Conservation (phyloP, 2,888 invertebrate genomes). For the Adelognathus sp. region DNA sequence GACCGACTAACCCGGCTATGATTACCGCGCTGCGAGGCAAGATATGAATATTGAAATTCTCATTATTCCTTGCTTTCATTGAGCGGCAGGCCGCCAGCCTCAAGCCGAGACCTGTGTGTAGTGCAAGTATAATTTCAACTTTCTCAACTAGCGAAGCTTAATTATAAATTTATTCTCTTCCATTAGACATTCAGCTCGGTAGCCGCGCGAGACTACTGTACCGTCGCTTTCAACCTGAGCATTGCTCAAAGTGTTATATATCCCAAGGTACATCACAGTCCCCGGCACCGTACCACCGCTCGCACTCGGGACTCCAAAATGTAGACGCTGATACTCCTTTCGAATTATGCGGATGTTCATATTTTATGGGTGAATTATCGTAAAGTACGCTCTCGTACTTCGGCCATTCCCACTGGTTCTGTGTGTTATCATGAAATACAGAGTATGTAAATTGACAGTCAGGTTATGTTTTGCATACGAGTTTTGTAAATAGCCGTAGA, state of each 20-base stretch:
- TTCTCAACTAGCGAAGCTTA: constrained; percentile 74
- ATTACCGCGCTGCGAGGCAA: constrained; percentile 61
- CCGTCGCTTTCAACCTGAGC: constrained; percentile 39
- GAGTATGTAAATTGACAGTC: too few relatives aligned
- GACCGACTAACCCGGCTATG: constrained; percentile 43
- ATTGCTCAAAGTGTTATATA: constrained; percentile 26
- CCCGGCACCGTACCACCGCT: not conserved
- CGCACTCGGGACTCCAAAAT: not conserved
- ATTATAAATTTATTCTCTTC: constrained; percentile 74
- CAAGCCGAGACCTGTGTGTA: constrained; percentile 58
- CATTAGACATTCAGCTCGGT: constrained; percentile 69
- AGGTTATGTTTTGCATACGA: too few relatives aligned
- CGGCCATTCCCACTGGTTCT: not conserved
- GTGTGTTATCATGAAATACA: not conserved
- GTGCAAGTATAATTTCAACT: constrained; percentile 77
- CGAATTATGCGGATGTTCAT: not conserved
- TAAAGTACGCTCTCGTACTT: not conserved
- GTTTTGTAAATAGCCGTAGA: too few relatives aligned
- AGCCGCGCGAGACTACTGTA: constrained; percentile 37
- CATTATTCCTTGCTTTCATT: constrained; percentile 71
- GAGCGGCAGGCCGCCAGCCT: constrained; percentile 56
- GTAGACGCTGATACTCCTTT: not conserved
- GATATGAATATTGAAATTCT: constrained; percentile 79
- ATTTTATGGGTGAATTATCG: not conserved
- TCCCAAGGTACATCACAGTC: not conserved